These are phyloP conservation scores for rat (Rattus norvegicus) DNA, from an alignment of 2,113 vertebrate genomes.

Conservation along the genomic window GRCr8 NC_086031.1:102796001-102796500, in stretches of 20 bases:
- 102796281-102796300: neutral
- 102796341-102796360: too few relatives aligned
- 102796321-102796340: neutral
- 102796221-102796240: neutral
- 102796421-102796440: neutral
- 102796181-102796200: constrained; percentile 2
- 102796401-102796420: neutral
- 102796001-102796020: neutral
- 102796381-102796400: neutral
- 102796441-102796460: neutral
- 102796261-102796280: neutral
- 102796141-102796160: constrained; percentile 44
- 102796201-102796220: neutral
- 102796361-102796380: too few relatives aligned
- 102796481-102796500: neutral
- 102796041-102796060: neutral
- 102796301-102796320: neutral
- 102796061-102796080: too few relatives aligned
- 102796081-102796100: neutral
- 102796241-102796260: neutral
- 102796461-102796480: neutral
- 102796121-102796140: neutral
- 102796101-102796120: neutral
- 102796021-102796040: neutral
- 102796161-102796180: neutral